Base-by-base conservation (phyloP, 2,888 invertebrate species). In the Parnassius apollo region DNA sequence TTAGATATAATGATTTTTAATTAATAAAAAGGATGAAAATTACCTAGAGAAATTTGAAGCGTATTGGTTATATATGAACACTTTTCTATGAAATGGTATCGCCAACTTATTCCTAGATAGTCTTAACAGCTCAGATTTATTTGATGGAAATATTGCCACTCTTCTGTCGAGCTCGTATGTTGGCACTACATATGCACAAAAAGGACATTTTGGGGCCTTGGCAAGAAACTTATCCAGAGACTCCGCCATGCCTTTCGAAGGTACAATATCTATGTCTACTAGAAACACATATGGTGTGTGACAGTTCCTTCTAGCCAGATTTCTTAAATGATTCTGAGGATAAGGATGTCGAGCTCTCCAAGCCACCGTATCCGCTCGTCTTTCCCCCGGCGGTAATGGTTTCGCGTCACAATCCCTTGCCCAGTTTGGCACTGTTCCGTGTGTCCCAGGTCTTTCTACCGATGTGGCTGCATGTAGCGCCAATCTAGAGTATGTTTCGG, bases 31-130 rank as follows among this genome's bases (percentile, higher is more conserved):
- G 2, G 0, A 18, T 2, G 1, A 8, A 2, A 81, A 92, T 92
- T 78, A 96, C 97, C 94, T 95, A 48, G 96, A 94, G 83, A 97
- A 97, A 86, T 98, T 98, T 0, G 97, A 98, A 8, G 98, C 97
- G 77, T 94, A 97, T 83, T 98, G 98, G 82, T 98, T 98, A 82
- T 96, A 96, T 73, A 97, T 96, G 83, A 98, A 98, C 66, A 98
- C 96, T 86, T 97, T 97, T 75, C 96, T 95, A 82, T 98, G 98
- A 80, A 98, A 98, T 0, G 97, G 97, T 81, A 97, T 93, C 0
- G 97, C 97, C 57, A 97, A 86, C 59, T 96, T 96, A 75, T 96
- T 96, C 74, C 93, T 94, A 1, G 96, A 95, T 66, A 97, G 86
- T 61, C 96, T 89, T 59, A 97, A 87, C 64, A 98, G 85, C 72